A percentile compares a stretch with the other conserved stretches of the same genome.
These are phyloP conservation scores for Entomobrya proxima DNA, from an alignment of 2,888 invertebrate species.

Conservation along the genomic window DNA sequence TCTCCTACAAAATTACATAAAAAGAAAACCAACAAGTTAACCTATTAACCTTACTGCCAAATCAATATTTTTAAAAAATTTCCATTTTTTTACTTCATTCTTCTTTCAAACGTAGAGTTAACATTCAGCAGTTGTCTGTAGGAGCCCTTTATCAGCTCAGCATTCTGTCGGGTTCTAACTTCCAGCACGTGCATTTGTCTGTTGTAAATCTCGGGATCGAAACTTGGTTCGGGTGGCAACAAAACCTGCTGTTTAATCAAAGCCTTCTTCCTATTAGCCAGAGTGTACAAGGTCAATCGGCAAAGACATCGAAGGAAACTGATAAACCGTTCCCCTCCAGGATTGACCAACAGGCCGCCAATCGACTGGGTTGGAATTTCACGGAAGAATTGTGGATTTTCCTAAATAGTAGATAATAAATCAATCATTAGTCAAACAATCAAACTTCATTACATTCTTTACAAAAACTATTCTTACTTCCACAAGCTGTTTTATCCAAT, in stretches of 20 bases:
- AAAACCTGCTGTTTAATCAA: constrained; percentile 28
- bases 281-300: constrained; percentile 35
- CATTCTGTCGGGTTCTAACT: neutral
- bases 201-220: constrained; percentile 54
- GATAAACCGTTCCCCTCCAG: constrained; percentile 67
- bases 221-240: constrained; percentile 9
- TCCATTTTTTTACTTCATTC: too few species aligned
- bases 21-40: neutral
- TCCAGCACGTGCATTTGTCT: constrained; percentile 41
- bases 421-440: neutral
- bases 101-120: neutral
- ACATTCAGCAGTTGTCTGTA: neutral
- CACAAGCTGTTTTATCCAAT: constrained; percentile 66
- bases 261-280: constrained; percentile 7
- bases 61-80: too few species aligned
- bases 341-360: constrained; percentile 64
- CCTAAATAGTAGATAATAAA: constrained; percentile 20
- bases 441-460: neutral
- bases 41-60: neutral
- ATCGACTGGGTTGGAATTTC: constrained; percentile 49
- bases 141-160: neutral
- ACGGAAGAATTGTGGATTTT: constrained; percentile 50
- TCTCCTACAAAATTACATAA: neutral
- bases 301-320: constrained; percentile 47
- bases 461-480: constrained; percentile 48